Percentiles rank a stretch among this genome's conserved stretches.
Conservation (phyloP, 2,113 vertebrate genomes). For the Calyptommatus sinebrachiatus region DNA sequence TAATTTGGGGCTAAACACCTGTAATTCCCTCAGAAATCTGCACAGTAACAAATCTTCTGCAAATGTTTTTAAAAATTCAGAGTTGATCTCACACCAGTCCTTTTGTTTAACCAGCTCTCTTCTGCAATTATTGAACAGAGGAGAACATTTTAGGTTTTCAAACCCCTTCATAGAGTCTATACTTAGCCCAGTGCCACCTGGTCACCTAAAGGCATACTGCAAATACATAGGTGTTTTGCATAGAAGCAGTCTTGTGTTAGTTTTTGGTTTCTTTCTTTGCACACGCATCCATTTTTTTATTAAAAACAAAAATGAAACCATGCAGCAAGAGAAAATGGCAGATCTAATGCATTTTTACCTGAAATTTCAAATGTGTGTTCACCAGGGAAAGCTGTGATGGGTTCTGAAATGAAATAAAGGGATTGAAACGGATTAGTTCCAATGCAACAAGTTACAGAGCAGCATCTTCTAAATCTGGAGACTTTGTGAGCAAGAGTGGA, state of each 20-base stretch:
- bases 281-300: constrained; percentile 26
- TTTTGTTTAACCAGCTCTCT: not conserved
- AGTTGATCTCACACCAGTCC: not conserved
- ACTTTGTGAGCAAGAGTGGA: too few species aligned
- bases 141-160: constrained; percentile 18
- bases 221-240: constrained; percentile 35
- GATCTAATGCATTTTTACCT: constrained; percentile 71
- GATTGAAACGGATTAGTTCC: not conserved
- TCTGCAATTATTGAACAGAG: constrained; percentile 38
- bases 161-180: constrained; percentile 32
- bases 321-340: constrained; percentile 35
- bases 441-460: not conserved
- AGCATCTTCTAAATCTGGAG: not conserved
- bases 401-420: constrained; percentile 78
- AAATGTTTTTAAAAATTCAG: not conserved
- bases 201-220: constrained; percentile 46
- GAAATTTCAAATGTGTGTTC: constrained; percentile 81
- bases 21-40: not conserved
- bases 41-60: not conserved
- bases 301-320: constrained; percentile 28
- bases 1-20: not conserved
- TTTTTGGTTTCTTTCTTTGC: constrained; percentile 26
- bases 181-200: constrained; percentile 52
- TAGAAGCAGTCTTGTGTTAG: constrained; percentile 36
- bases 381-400: constrained; percentile 88